These are phyloP conservation scores for Chrysotoxum bicinctum DNA, from an alignment of 2,888 invertebrate genomes.

Conservation along the genomic window DNA sequence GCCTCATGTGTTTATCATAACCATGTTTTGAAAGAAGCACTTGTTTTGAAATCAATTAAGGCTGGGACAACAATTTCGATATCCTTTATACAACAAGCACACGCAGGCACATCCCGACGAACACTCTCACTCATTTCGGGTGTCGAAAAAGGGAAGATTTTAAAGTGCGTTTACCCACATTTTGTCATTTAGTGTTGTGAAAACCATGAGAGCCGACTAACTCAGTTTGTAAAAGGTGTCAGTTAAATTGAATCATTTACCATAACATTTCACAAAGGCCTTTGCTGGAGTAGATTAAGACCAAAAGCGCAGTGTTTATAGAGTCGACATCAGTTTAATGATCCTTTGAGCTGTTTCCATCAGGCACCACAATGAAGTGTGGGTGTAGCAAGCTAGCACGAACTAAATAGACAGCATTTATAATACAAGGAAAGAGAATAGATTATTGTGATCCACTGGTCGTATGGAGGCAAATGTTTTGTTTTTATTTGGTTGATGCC, in stretches of 20 bases:
- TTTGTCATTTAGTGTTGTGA: not conserved
- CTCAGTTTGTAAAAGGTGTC: not conserved
- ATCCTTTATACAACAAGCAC: not conserved
- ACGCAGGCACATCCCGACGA: not conserved
- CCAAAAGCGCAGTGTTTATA: not conserved
- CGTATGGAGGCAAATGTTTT: not conserved
- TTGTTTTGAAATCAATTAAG: slow-evolving; percentile 66
- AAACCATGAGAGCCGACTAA: not conserved
- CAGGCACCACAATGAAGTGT: not conserved
- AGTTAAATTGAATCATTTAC: not conserved
- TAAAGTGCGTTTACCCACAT: slow-evolving; percentile 6
- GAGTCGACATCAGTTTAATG: not conserved
- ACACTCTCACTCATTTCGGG: not conserved
- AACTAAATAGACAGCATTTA: not conserved
- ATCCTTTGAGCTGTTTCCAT: not conserved
- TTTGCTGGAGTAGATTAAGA: not conserved
- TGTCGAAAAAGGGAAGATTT: not conserved
- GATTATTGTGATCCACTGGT: not conserved
- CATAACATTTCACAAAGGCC: not conserved
- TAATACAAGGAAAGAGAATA: not conserved
- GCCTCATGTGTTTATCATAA: slow-evolving; percentile 52
- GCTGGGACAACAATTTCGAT: slow-evolving; percentile 47
- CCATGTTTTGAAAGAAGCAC: slow-evolving; percentile 40
- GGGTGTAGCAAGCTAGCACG: not conserved
- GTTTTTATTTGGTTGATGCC: not conserved